A percentile compares a stretch with the other conserved stretches of the same genome.
Conservation (phyloP, 2,113 vertebrate species). For the Sigmodon hispidus region DNA sequence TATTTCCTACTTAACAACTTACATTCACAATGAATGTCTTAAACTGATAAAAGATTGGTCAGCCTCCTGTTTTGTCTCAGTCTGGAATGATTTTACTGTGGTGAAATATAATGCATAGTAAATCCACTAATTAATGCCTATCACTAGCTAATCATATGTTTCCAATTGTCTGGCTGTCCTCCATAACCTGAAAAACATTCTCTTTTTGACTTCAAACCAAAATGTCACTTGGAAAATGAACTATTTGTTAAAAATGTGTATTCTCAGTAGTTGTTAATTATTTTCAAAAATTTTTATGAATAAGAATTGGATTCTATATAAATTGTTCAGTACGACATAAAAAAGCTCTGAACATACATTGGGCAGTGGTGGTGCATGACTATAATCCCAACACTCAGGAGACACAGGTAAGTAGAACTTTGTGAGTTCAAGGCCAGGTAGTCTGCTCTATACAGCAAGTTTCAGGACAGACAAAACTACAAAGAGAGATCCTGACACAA, state of each 20-base stretch:
- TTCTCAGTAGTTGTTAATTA: not conserved
- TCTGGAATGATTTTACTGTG: not conserved
- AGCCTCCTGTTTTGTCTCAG: not conserved
- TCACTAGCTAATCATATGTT: not conserved
- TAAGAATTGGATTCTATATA: not conserved
- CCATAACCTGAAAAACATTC: not conserved
- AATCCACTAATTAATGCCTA: not conserved
- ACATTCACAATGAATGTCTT: not conserved
- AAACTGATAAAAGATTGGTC: not conserved
- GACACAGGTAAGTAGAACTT: not conserved
- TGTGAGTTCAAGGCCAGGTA: not conserved
- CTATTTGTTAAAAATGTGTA: not conserved
- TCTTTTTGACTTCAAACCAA: not conserved
- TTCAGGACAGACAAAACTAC: not conserved
- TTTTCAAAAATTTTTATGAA: not conserved
- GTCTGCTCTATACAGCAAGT: not conserved
- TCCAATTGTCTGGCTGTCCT: not conserved
- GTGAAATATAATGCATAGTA: not conserved
- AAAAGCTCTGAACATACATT: not conserved
- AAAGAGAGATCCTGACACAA: not conserved
- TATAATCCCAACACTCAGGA: not conserved
- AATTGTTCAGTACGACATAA: not conserved
- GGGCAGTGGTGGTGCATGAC: not conserved
- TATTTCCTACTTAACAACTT: rapidly evolving
- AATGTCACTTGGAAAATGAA: not conserved